These are phyloP conservation scores for Stenurella melanura DNA, from an alignment of 2,888 invertebrate genomes.

Conservation along the genomic window DNA sequence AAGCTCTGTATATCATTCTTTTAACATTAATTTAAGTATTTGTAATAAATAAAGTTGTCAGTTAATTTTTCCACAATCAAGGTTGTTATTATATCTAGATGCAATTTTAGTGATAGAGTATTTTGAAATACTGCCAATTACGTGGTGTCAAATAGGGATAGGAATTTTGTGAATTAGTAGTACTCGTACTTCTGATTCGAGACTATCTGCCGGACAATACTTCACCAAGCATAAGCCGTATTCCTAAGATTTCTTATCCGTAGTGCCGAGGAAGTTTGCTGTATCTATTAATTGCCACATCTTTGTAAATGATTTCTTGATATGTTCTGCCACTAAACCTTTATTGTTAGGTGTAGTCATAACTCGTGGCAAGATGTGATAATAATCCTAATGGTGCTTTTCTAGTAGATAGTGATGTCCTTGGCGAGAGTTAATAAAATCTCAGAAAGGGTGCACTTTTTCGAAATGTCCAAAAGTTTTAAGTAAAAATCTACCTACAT, in stretches of 20 bases:
- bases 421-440: slow-evolving; percentile 50
- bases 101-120: slow-evolving; percentile 70
- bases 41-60: slow-evolving; percentile 69
- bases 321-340: slow-evolving; percentile 22
- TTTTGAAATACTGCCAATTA: slow-evolving; percentile 71
- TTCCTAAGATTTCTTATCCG: slow-evolving; percentile 37
- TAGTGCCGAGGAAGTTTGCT: slow-evolving; percentile 32
- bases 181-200: slow-evolving; percentile 65
- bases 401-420: slow-evolving; percentile 58
- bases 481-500: neutral
- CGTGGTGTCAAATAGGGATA: slow-evolving; percentile 72
- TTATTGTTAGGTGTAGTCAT: slow-evolving; percentile 37
- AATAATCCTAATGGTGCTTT: slow-evolving; percentile 59
- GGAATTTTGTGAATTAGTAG: slow-evolving; percentile 67
- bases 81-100: slow-evolving; percentile 71
- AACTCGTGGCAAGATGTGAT: slow-evolving; percentile 58
- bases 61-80: slow-evolving; percentile 70
- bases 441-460: slow-evolving; percentile 51
- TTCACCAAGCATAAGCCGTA: slow-evolving; percentile 53
- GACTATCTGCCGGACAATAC: slow-evolving; percentile 71
- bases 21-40: slow-evolving; percentile 66
- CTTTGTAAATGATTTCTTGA: slow-evolving; percentile 36
- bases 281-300: slow-evolving; percentile 32
- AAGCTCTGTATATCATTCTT: slow-evolving; percentile 63
- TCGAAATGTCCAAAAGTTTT: slow-evolving; percentile 45